These are phyloP conservation scores for Periophthalmus modestus DNA, from an alignment of 2,113 vertebrate species.

Conservation along the genomic window DNA sequence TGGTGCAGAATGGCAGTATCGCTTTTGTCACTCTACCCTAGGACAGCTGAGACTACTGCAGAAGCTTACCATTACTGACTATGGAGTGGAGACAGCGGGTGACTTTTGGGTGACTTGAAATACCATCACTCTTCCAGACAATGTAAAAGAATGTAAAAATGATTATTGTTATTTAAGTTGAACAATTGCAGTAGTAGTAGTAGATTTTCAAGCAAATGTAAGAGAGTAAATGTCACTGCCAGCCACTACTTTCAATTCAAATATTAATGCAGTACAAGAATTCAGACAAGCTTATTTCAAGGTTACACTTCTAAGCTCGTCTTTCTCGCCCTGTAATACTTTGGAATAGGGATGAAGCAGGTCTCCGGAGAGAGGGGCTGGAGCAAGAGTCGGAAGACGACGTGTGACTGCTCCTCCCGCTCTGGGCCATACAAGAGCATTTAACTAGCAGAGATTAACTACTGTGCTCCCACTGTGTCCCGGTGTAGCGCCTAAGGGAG, in stretches of 20 bases:
- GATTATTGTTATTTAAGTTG: too few species aligned
- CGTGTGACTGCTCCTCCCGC: conserved; percentile 45
- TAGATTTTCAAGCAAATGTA: not conserved
- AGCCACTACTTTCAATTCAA: not conserved
- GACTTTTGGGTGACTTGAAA: not conserved
- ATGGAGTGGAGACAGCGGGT: too few species aligned
- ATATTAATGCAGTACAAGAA: conserved; percentile 25
- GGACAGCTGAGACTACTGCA: too few species aligned
- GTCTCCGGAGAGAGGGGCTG: conserved; percentile 41
- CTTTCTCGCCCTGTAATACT: conserved; percentile 31
- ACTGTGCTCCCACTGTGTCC: conserved; percentile 65
- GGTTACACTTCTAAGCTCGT: conserved; percentile 36
- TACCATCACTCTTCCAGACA: too few species aligned
- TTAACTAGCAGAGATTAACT: conserved; percentile 75
- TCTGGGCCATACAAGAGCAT: conserved; percentile 69
- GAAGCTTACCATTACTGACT: too few species aligned
- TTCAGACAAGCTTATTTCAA: conserved; percentile 20
- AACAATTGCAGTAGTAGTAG: too few species aligned
- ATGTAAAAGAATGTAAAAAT: not conserved
- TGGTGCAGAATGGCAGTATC: too few species aligned
- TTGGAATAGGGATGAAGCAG: conserved; percentile 43
- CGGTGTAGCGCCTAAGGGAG: conserved; percentile 59
- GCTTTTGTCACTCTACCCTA: too few species aligned
- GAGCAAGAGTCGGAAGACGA: conserved; percentile 49
- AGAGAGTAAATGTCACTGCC: not conserved